These are phyloP conservation scores for Sapayoa aenigma DNA, from an alignment of 2,113 vertebrate species.

Conservation along the genomic window DNA sequence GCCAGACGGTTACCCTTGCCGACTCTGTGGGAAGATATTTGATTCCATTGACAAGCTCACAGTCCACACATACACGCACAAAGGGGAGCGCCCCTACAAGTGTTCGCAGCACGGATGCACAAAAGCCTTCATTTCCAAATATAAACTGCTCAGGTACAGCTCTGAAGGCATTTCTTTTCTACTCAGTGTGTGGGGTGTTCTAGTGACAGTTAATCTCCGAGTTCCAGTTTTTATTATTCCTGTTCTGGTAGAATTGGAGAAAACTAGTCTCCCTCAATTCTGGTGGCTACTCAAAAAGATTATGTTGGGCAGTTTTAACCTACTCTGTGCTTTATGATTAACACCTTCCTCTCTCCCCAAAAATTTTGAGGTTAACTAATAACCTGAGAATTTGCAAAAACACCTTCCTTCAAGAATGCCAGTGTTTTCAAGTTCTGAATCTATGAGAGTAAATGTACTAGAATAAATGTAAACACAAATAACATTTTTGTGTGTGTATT, in stretches of 20 bases:
- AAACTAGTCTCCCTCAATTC: background rate
- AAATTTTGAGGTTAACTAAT: background rate
- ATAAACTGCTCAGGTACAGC: slow-evolving; percentile 78
- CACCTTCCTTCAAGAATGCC: background rate
- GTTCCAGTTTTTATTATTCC: background rate
- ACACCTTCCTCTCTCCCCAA: accelerated
- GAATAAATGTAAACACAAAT: background rate
- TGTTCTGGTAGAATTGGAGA: background rate
- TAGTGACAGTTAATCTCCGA: background rate
- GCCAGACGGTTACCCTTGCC: slow-evolving; percentile 67
- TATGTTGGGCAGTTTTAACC: background rate
- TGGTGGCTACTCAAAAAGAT: background rate
- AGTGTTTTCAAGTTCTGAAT: background rate
- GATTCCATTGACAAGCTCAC: slow-evolving; percentile 75
- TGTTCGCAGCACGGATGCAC: slow-evolving; percentile 74
- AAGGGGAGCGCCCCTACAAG: slow-evolving; percentile 76
- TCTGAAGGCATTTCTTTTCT: background rate
- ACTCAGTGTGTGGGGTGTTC: background rate
- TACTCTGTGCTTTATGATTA: background rate
- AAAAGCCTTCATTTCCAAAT: slow-evolving; percentile 80
- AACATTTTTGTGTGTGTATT: background rate
- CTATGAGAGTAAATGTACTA: background rate
- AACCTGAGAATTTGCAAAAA: background rate
- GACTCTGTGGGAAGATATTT: slow-evolving; percentile 72
- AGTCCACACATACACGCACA: slow-evolving; percentile 66